Evolutionary conservation across 2,113 vertebrate species (phyloP).

Genomic region (Oenanthe melanoleuca): DNA sequence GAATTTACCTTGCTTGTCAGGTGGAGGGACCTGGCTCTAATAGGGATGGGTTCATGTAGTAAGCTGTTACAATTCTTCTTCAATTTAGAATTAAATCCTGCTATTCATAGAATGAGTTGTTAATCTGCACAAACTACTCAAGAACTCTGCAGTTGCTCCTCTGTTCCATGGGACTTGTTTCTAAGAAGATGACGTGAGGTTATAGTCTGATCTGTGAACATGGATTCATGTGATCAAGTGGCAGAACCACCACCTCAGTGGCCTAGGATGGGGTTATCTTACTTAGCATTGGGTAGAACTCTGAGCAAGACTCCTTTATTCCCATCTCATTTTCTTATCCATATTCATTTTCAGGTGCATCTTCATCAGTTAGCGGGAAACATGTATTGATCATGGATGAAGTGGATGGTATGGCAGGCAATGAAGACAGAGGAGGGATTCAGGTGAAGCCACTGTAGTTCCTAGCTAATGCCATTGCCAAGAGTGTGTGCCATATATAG

Average conservation of each 20-base stretch:
- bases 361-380: constrained; percentile 80
- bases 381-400: constrained; percentile 98
- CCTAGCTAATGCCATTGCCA: not conserved
- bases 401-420: constrained; percentile 98
- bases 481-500: not conserved
- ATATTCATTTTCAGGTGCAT: constrained; percentile 77
- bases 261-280: not conserved
- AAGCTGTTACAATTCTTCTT: not conserved
- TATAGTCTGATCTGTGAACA: not conserved
- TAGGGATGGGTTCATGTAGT: not conserved
- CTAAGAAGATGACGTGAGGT: not conserved
- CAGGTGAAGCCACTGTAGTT: constrained; percentile 80
- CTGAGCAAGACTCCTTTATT: not conserved
- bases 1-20: not conserved
- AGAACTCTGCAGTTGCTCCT: not conserved
- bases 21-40: rapidly evolving
- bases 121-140: not conserved
- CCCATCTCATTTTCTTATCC: constrained; percentile 39
- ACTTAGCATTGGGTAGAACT: not conserved
- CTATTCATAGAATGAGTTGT: not conserved
- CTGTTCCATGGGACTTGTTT: not conserved
- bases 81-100: not conserved
- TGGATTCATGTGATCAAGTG: not conserved
- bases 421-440: constrained; percentile 94
- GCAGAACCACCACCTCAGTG: not conserved